Conservation (phyloP, 2,113 vertebrate species). For the Saccopteryx bilineata region DNA sequence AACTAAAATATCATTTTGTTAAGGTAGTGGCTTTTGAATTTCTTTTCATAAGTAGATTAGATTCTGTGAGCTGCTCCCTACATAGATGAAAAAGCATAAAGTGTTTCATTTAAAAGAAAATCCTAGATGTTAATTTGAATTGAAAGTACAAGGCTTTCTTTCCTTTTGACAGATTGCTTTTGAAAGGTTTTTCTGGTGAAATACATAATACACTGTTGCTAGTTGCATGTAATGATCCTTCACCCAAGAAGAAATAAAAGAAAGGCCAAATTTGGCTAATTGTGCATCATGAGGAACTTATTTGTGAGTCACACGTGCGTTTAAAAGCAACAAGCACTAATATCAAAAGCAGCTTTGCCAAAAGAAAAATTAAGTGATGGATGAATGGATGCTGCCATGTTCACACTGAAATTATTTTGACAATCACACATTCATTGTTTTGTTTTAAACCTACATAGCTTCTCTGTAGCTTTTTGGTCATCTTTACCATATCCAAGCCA, state of each 20-base stretch:
- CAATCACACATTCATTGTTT: neutral
- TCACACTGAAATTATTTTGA: neutral
- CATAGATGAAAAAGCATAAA: constrained; percentile 30
- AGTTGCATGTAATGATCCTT: constrained; percentile 61
- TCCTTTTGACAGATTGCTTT: constrained; percentile 58
- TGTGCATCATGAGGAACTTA: neutral
- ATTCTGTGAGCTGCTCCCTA: constrained; percentile 64
- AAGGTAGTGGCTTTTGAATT: constrained; percentile 40
- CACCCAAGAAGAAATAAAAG: neutral
- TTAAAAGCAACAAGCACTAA: constrained; percentile 27
- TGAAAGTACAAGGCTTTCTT: constrained; percentile 54
- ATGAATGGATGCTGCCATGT: neutral
- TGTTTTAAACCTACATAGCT: neutral
- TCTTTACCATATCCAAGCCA: neutral
- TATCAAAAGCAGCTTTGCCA: constrained; percentile 54
- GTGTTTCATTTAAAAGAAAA: constrained; percentile 61
- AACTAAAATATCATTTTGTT: constrained; percentile 51
- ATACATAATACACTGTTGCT: neutral
- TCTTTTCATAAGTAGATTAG: constrained; percentile 54
- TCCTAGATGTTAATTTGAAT: constrained; percentile 59
- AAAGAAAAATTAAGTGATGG: constrained; percentile 18
- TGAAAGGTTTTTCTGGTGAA: constrained; percentile 51
- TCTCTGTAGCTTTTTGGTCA: constrained; percentile 5
- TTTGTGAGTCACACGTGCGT: neutral
- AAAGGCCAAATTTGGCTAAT: constrained; percentile 41